Conservation (phyloP, 2,888 invertebrate genomes). For the Cerastis rubricosa region DNA sequence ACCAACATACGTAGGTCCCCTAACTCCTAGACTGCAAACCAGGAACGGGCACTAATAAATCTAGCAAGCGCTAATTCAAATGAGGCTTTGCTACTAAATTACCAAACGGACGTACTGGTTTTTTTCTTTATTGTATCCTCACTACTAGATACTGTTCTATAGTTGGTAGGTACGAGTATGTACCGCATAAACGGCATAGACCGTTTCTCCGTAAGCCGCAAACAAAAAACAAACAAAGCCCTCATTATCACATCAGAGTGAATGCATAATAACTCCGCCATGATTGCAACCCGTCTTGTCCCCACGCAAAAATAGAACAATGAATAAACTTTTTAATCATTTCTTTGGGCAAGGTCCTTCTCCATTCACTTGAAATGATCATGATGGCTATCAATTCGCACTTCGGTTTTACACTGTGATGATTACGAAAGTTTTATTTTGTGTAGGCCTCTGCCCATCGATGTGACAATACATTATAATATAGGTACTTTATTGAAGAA, state of each 20-base stretch:
- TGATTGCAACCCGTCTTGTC: constrained; percentile 47
- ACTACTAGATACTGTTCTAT: background rate
- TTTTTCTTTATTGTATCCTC: background rate
- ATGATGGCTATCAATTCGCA: constrained; percentile 31
- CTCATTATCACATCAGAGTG: constrained; percentile 57
- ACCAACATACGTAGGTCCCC: background rate
- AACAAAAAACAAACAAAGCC: constrained; percentile 58
- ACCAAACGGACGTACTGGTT: background rate
- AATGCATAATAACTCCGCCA: constrained; percentile 43
- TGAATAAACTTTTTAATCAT: constrained; percentile 58
- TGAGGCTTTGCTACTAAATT: background rate
- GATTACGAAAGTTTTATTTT: constrained; percentile 38
- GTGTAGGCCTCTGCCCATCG: constrained; percentile 14
- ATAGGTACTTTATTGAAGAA: background rate
- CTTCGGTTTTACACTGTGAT: constrained; percentile 6
- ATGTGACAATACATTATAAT: constrained; percentile 28
- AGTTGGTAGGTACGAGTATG: background rate
- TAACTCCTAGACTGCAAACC: background rate
- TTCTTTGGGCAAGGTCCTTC: constrained; percentile 58
- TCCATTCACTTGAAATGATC: constrained; percentile 49
- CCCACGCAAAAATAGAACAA: constrained; percentile 60
- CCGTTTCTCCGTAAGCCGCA: constrained; percentile 25
- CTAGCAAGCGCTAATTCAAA: background rate
- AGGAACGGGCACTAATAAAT: background rate
- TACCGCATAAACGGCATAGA: constrained; percentile 4